Base-by-base conservation (phyloP, 2,113 vertebrate species). In the Daboia siamensis region DNA sequence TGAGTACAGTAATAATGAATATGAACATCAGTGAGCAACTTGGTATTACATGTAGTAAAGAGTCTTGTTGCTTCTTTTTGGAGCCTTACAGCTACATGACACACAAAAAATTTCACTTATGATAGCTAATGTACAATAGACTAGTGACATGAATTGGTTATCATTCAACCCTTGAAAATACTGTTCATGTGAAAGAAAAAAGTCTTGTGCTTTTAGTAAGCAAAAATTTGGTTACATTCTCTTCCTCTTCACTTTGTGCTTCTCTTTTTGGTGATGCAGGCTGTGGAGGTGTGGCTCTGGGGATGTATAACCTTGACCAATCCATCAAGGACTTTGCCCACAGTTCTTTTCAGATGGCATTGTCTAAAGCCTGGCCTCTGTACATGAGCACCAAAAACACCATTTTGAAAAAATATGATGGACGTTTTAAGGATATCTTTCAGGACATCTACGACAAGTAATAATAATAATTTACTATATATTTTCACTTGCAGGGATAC, bases 331-430 rank as follows among this genome's bases (percentile, higher is more conserved):
- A 99, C 87, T 99, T 99, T 96, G 99, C 99, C n/a, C 99, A 99
- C 96, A 99, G 99, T 97, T 99, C 99, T 94, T 99, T 99, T 97
- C 99, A 99, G 95, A 98, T 99, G 98, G 99, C 98, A 4, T 93
- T 99, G 93, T 95, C 96, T 51, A 99, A 99, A 97, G 95, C 91
- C 52, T 99, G 98, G 98, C 98, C 99, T 1, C 97, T 99, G 48
- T 99, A 99, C 95, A 98, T 99, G 97, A 99, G 99, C 98, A 99
- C 99, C 95, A 99, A 99, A 95, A 99, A 99, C 97, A 99, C 99
- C 87, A 99, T 99, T 95, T 98, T 99, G 95, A 99, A 99, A 97
- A 98, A 97, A 97, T 99, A 99, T 0, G 99, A 99, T 86, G 99
- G 99, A 0, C 98, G 98, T 93, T 99, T 99, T 96, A 99, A 99